These are phyloP conservation scores for Anarhynchus alexandrinus DNA, from an alignment of 2,113 vertebrate genomes.

Conservation along the genomic window DNA sequence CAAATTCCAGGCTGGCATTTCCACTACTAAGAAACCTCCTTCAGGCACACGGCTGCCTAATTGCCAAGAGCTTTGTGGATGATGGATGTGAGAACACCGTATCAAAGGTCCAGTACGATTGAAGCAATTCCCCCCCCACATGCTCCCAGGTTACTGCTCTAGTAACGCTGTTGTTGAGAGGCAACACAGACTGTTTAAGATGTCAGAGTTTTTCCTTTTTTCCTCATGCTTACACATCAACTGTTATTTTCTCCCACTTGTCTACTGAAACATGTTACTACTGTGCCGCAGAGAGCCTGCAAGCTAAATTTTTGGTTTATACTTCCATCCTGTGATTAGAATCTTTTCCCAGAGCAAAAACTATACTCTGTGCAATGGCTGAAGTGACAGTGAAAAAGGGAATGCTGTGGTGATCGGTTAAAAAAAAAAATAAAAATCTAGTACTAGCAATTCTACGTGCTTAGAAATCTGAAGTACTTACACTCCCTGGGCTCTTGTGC, in stretches of 20 bases:
- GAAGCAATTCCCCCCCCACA: neutral
- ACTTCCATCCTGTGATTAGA: neutral
- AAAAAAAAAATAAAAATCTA: neutral
- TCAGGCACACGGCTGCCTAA: neutral
- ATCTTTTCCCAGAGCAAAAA: neutral
- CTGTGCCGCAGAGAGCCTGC: neutral
- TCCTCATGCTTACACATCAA: neutral
- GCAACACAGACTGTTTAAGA: neutral
- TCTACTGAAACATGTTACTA: neutral
- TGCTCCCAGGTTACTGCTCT: neutral
- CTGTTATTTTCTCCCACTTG: neutral
- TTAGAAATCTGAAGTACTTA: neutral
- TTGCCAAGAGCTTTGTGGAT: neutral
- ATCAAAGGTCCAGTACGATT: accelerated
- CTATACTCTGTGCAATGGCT: neutral
- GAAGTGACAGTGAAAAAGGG: neutral
- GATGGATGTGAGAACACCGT: neutral
- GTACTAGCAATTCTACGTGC: neutral
- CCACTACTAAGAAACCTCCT: neutral
- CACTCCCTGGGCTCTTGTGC: neutral
- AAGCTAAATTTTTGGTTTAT: neutral
- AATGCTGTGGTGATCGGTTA: accelerated
- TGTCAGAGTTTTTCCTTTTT: neutral
- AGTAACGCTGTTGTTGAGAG: neutral
- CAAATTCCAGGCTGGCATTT: neutral